Conservation (phyloP, 2,797 vertebrate species). For the Apogon hyalosoma region DNA sequence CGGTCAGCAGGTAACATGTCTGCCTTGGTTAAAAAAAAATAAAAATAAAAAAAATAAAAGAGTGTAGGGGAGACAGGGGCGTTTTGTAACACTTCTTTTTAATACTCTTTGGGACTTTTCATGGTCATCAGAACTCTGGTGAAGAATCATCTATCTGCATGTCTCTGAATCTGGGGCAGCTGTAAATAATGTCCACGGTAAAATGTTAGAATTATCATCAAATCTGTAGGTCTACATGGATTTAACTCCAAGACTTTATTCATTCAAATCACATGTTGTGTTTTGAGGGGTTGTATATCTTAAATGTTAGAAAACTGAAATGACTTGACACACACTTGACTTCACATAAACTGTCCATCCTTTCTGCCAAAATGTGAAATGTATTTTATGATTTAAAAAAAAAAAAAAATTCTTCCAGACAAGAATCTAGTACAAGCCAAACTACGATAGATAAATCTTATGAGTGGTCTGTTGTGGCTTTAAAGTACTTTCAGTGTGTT, state of each 20-base stretch:
- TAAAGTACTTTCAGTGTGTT: neutral
- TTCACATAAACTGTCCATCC: slow-evolving; percentile 48
- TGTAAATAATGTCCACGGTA: slow-evolving; percentile 51
- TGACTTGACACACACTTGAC: slow-evolving; percentile 57
- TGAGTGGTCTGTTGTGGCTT: slow-evolving; percentile 15
- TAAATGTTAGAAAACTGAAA: slow-evolving; percentile 42
- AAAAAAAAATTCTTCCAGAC: slow-evolving; percentile 29
- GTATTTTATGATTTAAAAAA: slow-evolving; percentile 51
- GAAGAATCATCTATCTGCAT: slow-evolving; percentile 43
- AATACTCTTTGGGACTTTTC: slow-evolving; percentile 28
- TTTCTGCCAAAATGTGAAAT: slow-evolving; percentile 47
- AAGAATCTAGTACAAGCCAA: neutral
- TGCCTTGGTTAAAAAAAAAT: slow-evolving; percentile 21
- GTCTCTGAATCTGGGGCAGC: slow-evolving; percentile 18
- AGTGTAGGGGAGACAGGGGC: slow-evolving; percentile 43
- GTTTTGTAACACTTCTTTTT: slow-evolving; percentile 44
- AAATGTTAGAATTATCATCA: slow-evolving; percentile 4
- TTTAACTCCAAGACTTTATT: slow-evolving; percentile 38
- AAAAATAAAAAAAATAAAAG: too few relatives aligned
- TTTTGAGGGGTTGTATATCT: slow-evolving; percentile 38
- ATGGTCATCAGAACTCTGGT: slow-evolving; percentile 10
- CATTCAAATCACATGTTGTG: slow-evolving; percentile 43
- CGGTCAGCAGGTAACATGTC: slow-evolving; percentile 37
- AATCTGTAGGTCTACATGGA: slow-evolving; percentile 2
- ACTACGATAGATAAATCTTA: slow-evolving; percentile 13